Conservation (phyloP, 2,797 vertebrate species). For the Valencia hispanica region DNA sequence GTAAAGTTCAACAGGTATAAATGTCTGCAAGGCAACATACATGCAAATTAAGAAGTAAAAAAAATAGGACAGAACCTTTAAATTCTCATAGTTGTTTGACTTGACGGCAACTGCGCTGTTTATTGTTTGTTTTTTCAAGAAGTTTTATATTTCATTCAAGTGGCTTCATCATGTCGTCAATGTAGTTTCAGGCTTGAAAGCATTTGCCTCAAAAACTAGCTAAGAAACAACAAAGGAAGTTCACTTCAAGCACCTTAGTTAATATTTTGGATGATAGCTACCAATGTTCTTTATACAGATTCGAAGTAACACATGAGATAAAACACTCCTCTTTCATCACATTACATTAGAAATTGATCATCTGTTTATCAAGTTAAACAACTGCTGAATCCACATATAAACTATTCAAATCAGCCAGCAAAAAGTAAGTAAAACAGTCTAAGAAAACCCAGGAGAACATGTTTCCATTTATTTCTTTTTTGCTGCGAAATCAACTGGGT, state of each 20-base stretch:
- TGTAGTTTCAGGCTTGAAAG: neutral
- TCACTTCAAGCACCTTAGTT: neutral
- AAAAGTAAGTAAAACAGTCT: neutral
- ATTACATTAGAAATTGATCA: neutral
- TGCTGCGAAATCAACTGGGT: neutral
- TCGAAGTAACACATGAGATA: neutral
- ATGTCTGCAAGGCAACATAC: too few relatives aligned
- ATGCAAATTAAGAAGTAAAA: too few relatives aligned
- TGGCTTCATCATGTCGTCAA: too few relatives aligned
- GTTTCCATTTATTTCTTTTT: constrained; percentile 2
- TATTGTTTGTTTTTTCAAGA: too few relatives aligned
- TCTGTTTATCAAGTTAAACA: neutral
- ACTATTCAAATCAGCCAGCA: neutral
- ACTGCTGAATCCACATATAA: neutral
- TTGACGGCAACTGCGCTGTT: too few relatives aligned
- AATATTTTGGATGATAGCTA: neutral
- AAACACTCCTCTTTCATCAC: neutral
- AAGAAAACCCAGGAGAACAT: neutral
- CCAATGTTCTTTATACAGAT: neutral
- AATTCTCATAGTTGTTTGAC: too few relatives aligned
- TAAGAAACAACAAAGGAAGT: neutral
- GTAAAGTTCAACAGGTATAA: too few relatives aligned
- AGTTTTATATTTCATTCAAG: too few relatives aligned
- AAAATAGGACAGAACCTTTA: too few relatives aligned
- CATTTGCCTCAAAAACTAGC: neutral